Evolutionary conservation across 2,113 vertebrate species (phyloP).

Genomic region (Poecilia latipinna): DNA sequence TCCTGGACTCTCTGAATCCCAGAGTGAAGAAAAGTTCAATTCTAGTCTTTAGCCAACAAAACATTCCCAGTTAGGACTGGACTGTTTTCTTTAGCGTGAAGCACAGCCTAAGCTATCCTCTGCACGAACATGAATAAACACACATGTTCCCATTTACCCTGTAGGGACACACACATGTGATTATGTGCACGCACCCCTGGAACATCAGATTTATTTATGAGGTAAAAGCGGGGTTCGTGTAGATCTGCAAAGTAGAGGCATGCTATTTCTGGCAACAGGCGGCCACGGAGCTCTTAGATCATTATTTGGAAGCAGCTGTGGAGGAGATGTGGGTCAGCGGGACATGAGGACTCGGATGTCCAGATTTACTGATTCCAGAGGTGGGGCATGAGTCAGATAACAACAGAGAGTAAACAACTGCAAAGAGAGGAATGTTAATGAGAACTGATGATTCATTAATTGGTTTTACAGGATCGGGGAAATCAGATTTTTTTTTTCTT

Average conservation of each 20-base stretch:
- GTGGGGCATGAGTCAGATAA: too few relatives aligned
- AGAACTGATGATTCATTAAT: too few relatives aligned
- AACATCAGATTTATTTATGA: constrained; percentile 43
- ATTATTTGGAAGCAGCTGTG: constrained; percentile 59
- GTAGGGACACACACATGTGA: constrained; percentile 5
- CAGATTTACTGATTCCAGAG: neutral
- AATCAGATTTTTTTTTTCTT: too few relatives aligned
- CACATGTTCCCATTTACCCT: constrained; percentile 49
- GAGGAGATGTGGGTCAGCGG: constrained; percentile 45
- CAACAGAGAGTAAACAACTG: neutral
- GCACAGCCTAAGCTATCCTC: constrained; percentile 8
- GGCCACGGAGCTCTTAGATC: constrained; percentile 40
- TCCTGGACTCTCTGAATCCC: neutral
- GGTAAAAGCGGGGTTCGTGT: constrained; percentile 37
- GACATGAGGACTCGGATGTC: constrained; percentile 25
- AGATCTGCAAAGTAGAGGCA: constrained; percentile 46
- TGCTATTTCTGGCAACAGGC: constrained; percentile 54
- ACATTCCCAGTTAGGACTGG: neutral
- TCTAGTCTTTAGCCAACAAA: neutral
- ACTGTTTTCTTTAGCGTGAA: neutral
- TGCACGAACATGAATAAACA: constrained; percentile 30
- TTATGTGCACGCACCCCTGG: constrained; percentile 1
- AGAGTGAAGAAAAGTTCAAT: neutral
- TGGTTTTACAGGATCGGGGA: too few relatives aligned
- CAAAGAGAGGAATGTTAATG: neutral